phyloP scores from a whole-genome alignment of 2,113 vertebrate genomes.

The Mobula birostris region DNA sequence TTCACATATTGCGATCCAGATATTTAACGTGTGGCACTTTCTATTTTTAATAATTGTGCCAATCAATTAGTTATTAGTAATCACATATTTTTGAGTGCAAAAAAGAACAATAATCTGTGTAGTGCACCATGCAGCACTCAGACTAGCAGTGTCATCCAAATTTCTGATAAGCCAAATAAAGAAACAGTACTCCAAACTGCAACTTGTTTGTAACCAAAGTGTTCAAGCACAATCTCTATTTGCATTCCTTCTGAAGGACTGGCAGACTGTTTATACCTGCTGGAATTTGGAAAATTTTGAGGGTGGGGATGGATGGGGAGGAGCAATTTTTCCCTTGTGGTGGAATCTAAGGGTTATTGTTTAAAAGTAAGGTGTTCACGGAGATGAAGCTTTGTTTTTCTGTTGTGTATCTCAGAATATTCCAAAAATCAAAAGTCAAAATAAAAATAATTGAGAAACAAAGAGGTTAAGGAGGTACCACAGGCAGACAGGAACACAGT shows the following conservation, averaged over 20 bases:
- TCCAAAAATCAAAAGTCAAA: too few relatives aligned
- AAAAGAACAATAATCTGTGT: not conserved
- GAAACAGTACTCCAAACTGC: not conserved
- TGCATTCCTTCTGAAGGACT: not conserved
- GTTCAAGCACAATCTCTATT: not conserved
- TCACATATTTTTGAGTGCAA: not conserved
- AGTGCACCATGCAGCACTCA: not conserved
- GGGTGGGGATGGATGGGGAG: too few relatives aligned
- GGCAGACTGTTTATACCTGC: too few relatives aligned
- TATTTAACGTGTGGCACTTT: not conserved
- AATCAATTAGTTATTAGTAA: not conserved
- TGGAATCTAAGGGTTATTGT: too few relatives aligned
- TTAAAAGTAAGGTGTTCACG: too few relatives aligned
- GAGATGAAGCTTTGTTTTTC: too few relatives aligned
- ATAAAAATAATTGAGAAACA: too few relatives aligned
- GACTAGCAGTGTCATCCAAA: not conserved
- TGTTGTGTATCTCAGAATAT: too few relatives aligned
- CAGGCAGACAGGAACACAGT: too few relatives aligned
- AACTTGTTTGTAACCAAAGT: not conserved
- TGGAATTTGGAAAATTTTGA: too few relatives aligned
- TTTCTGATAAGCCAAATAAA: not conserved
- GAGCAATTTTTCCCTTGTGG: too few relatives aligned
- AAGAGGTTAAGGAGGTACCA: too few relatives aligned
- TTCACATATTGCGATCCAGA: not conserved
- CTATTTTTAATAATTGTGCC: not conserved